Percentiles rank a stretch among this genome's conserved stretches.
Evolutionary conservation across 1,140 invertebrate genomes (phyloP).

Genomic region (Drosophila pectinifera): DNA sequence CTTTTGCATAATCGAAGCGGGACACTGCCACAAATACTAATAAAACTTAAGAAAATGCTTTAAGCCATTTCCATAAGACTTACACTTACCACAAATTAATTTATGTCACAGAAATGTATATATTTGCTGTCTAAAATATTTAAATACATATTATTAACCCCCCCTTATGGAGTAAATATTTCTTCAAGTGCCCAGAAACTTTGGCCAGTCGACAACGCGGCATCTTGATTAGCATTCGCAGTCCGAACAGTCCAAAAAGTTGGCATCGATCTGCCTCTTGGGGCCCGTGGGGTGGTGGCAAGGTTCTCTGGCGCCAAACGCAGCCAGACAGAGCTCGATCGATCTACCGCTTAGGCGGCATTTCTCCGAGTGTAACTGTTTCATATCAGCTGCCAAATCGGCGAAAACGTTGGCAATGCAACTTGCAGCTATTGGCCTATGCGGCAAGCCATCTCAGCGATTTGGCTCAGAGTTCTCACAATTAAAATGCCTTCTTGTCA

Average conservation of each 20-base stretch:
- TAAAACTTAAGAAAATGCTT: not conserved
- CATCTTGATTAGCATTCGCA: constrained; percentile 74
- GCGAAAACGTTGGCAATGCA: constrained; percentile 8
- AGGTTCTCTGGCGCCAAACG: constrained; percentile 76
- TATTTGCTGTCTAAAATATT: too few relatives aligned
- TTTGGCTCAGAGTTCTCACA: constrained; percentile 77
- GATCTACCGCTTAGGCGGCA: constrained; percentile 9
- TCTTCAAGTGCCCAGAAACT: constrained; percentile 15
- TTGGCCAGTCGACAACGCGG: constrained; percentile 58
- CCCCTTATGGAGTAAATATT: not conserved
- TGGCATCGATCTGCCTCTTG: constrained; percentile 37
- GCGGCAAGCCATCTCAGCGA: constrained; percentile 65
- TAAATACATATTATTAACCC: too few relatives aligned
- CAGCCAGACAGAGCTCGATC: constrained; percentile 34
- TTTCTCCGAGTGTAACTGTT: constrained; percentile 47
- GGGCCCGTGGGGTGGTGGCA: constrained; percentile 73
- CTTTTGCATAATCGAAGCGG: constrained; percentile 72
- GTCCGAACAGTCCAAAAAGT: constrained; percentile 37
- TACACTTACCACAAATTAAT: too few relatives aligned
- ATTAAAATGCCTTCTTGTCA: constrained; percentile 68
- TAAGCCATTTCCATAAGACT: too few relatives aligned
- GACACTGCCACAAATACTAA: constrained; percentile 25
- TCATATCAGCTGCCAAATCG: constrained; percentile 46
- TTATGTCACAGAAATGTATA: too few relatives aligned
- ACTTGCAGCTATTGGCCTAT: constrained; percentile 34